phyloP scores from a whole-genome alignment of 1,140 invertebrate species.

The Callitettix versicolor region DNA sequence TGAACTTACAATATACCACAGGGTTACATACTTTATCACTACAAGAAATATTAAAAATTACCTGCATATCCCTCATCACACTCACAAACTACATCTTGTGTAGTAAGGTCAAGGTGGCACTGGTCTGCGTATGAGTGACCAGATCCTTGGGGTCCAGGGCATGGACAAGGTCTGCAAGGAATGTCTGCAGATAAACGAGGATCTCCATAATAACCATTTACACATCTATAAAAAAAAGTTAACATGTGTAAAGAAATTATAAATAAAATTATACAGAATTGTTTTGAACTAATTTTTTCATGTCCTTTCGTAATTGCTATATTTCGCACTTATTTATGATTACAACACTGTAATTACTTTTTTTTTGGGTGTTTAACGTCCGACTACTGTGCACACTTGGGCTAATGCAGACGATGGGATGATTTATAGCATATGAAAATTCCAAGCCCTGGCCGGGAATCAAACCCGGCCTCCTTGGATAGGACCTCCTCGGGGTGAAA shows the following conservation, averaged over 20 bases:
- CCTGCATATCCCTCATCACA: conserved; percentile 82
- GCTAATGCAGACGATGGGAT: too few relatives aligned
- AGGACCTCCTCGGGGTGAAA: too few relatives aligned
- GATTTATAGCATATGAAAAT: too few relatives aligned
- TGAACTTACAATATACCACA: too few relatives aligned
- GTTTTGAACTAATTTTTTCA: background rate
- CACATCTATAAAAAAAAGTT: conserved; percentile 45
- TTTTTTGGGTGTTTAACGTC: too few relatives aligned
- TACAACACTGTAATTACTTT: too few relatives aligned
- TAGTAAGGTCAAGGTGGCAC: conserved; percentile 72
- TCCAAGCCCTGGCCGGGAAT: too few relatives aligned
- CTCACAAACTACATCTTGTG: conserved; percentile 88
- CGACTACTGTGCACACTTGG: too few relatives aligned
- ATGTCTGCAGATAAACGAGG: conserved; percentile 80
- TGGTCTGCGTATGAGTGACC: conserved; percentile 79
- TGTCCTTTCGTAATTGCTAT: background rate
- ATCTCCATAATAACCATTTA: conserved; percentile 90
- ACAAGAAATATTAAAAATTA: conserved; percentile 25
- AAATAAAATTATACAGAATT: too few relatives aligned
- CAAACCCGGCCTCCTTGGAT: too few relatives aligned
- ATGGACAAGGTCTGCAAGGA: conserved; percentile 87
- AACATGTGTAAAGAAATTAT: conserved; percentile 34
- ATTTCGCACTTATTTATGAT: too few relatives aligned
- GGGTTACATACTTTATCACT: too few relatives aligned
- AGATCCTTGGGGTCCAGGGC: conserved; percentile 71